Evolutionary conservation across 1,140 invertebrate genomes (phyloP).

Genomic region (Coenobita brevimanus): DNA sequence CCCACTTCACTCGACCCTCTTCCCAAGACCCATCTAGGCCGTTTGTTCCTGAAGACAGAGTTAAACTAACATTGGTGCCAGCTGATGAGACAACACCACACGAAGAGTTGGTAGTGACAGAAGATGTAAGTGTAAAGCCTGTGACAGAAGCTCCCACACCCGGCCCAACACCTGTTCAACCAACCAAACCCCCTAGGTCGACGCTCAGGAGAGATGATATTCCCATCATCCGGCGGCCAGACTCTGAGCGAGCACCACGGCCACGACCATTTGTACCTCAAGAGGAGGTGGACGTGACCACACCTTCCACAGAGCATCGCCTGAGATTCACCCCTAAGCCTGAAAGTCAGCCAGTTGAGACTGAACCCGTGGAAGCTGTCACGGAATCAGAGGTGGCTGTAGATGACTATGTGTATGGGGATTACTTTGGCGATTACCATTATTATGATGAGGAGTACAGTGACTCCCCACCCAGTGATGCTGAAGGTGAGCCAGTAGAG

Average conservation of each 20-base stretch:
- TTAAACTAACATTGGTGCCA: neutral
- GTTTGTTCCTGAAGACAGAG: too few species aligned
- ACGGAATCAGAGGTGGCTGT: neutral
- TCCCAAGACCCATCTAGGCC: too few species aligned
- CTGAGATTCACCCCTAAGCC: constrained; percentile 40
- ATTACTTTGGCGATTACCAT: constrained; percentile 41
- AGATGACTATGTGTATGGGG: constrained; percentile 24
- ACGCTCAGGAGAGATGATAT: constrained; percentile 65
- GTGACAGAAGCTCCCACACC: constrained; percentile 28
- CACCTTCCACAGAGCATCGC: constrained; percentile 15
- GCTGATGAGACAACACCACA: neutral
- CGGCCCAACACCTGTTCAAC: constrained; percentile 33
- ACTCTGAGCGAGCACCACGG: constrained; percentile 19
- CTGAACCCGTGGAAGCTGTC: neutral
- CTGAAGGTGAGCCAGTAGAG: neutral
- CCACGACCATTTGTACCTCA: constrained; percentile 40
- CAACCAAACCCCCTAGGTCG: constrained; percentile 55
- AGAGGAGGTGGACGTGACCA: constrained; percentile 12
- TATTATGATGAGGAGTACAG: constrained; percentile 35
- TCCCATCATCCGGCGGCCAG: constrained; percentile 65
- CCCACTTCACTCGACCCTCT: too few species aligned
- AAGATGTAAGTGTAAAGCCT: neutral
- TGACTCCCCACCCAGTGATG: neutral
- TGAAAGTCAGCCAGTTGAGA: constrained; percentile 22
- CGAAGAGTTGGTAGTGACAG: neutral